Percentiles rank a stretch among this genome's conserved stretches.
phyloP scores from a whole-genome alignment of 2,113 vertebrate species.

The Terrapene triunguis region DNA sequence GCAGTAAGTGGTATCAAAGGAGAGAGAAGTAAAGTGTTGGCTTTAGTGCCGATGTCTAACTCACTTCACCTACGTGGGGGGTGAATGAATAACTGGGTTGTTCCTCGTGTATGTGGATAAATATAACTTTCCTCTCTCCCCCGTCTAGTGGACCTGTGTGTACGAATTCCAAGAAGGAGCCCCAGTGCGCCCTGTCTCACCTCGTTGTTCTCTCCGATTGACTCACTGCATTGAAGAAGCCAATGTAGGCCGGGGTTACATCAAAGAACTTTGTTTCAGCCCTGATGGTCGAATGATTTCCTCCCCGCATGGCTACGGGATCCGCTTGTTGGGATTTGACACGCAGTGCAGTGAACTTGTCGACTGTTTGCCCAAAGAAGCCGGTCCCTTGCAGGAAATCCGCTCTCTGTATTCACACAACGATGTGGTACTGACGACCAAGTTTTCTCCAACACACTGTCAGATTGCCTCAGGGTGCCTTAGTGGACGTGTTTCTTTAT shows the following conservation, averaged over 20 bases:
- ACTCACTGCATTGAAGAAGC: constrained; percentile 99
- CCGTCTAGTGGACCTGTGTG: constrained; percentile 95
- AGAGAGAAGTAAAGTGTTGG: not conserved
- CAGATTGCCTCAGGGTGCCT: constrained; percentile 99
- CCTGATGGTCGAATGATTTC: constrained; percentile 97
- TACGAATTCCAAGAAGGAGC: constrained; percentile 96
- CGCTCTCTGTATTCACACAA: constrained; percentile 97
- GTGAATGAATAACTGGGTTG: not conserved
- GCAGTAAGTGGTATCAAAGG: accelerated
- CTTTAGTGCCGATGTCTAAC: accelerated
- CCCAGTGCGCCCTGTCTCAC: constrained; percentile 87
- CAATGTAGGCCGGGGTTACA: constrained; percentile 96
- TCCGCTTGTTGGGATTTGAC: constrained; percentile 95
- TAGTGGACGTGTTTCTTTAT: constrained; percentile 95
- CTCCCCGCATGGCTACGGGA: constrained; percentile 95
- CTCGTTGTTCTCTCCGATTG: constrained; percentile 93
- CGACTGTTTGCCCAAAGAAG: constrained; percentile 95
- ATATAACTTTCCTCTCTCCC: constrained; percentile 57
- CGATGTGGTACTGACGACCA: constrained; percentile 98
- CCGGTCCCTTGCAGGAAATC: constrained; percentile 91
- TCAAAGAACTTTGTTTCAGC: constrained; percentile 98
- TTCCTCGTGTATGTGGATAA: not conserved
- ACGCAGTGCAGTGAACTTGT: constrained; percentile 92
- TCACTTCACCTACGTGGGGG: accelerated
- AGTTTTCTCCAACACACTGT: constrained; percentile 99